These are phyloP conservation scores for Neuroscelio doddi DNA, from an alignment of 2,888 invertebrate species.

Conservation along the genomic window DNA sequence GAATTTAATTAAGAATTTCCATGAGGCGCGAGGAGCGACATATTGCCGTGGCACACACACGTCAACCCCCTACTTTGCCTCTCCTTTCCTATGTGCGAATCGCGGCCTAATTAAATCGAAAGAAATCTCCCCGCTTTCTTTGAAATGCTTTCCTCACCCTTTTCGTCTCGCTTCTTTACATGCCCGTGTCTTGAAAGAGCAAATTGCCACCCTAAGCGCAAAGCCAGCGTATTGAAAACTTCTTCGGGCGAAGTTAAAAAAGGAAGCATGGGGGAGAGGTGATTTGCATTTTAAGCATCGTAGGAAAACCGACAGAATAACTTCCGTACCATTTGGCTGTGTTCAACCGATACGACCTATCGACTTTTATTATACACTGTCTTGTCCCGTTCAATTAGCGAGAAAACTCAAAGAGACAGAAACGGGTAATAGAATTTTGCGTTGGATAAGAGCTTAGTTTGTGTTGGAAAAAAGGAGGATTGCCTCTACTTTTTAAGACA, in stretches of 20 bases:
- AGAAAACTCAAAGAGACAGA: constrained; percentile 18
- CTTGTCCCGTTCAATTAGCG: constrained; percentile 34
- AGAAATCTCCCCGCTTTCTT: constrained; percentile 55
- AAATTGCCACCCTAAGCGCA: constrained; percentile 41
- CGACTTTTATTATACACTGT: constrained; percentile 42
- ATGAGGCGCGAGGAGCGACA: constrained; percentile 47
- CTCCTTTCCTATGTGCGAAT: constrained; percentile 33
- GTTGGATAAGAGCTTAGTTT: too few species aligned
- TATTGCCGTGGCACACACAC: constrained; percentile 60
- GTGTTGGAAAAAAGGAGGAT: too few species aligned
- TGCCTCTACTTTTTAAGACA: too few species aligned
- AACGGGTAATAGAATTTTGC: constrained; percentile 26
- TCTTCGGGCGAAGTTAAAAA: constrained; percentile 48
- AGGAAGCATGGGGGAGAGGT: constrained; percentile 23
- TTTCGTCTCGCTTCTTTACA: constrained; percentile 16
- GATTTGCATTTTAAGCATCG: constrained; percentile 58
- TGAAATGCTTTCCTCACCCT: constrained; percentile 20
- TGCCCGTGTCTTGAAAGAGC: constrained; percentile 26
- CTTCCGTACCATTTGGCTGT: constrained; percentile 48
- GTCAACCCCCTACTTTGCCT: constrained; percentile 42
- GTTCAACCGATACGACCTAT: constrained; percentile 45
- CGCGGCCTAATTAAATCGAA: constrained; percentile 65
- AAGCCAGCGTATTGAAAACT: constrained; percentile 46
- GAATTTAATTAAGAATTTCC: constrained; percentile 69
- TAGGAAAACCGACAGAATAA: constrained; percentile 42